A percentile compares a stretch with the other conserved stretches of the same genome.
These are phyloP conservation scores for Chymomyza amoena DNA, from an alignment of 2,888 invertebrate genomes.

Conservation along the genomic window DNA sequence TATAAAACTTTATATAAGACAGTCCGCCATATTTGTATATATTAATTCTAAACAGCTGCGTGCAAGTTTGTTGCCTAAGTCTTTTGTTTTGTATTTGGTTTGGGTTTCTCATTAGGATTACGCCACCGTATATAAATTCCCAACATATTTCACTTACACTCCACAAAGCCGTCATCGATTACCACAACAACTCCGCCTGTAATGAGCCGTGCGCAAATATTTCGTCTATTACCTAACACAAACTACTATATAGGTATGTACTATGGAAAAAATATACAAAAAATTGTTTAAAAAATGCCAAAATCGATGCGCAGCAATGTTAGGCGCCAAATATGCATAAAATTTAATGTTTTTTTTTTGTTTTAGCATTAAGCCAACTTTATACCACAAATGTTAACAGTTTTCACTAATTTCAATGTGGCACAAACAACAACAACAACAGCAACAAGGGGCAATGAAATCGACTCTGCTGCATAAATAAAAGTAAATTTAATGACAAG, in stretches of 20 bases:
- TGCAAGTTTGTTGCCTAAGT: constrained; percentile 58
- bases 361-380: constrained; percentile 49
- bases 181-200: constrained; percentile 61
- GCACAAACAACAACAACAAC: constrained; percentile 68
- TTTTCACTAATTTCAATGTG: constrained; percentile 67
- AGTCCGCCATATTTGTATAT: neutral
- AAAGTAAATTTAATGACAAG: constrained; percentile 73
- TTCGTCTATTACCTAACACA: constrained; percentile 62
- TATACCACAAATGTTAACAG: constrained; percentile 64
- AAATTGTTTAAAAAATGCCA: constrained; percentile 30
- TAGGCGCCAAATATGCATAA: constrained; percentile 63
- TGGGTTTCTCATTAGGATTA: neutral
- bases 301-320: constrained; percentile 41
- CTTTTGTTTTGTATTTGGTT: constrained; percentile 50
- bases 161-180: constrained; percentile 46
- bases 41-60: constrained; percentile 33
- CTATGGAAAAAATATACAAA: constrained; percentile 14
- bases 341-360: constrained; percentile 43
- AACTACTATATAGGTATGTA: neutral
- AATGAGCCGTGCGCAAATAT: constrained; percentile 71
- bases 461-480: constrained; percentile 70
- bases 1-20: too few species aligned
- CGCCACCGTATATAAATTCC: constrained; percentile 49
- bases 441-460: constrained; percentile 52
- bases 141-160: constrained; percentile 53